Evolutionary conservation across 2,888 invertebrate species (phyloP), one percentile per base, ranked within the genome.

Genomic region (Exephanes ischioxanthus): DNA sequence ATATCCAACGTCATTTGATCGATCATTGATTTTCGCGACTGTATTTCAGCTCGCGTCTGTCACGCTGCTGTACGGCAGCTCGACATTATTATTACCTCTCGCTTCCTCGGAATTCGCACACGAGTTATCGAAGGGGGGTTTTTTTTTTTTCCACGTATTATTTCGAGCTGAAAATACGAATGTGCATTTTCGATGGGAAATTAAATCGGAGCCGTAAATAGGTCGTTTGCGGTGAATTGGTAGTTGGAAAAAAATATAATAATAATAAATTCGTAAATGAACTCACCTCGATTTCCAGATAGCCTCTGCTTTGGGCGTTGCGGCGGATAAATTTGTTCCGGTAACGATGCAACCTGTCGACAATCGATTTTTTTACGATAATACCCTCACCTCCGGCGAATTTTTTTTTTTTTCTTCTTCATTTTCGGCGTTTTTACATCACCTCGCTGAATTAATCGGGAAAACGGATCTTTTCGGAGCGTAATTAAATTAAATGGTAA

Each of bases 1-100:
- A 80, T 75, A 53, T 66, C 30, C 41, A 61, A 58, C 71, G 55
- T 22, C 76, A 37, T 72, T 66, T 51, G 71, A 75, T 70, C 48
- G 53, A 66, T 66, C 71, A 22, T 71, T 37, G 71, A 63, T 73
- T 71, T 70, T 63, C 45, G 16, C 41, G 9, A 16, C 2, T 7
- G 30, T 61, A 67, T 53, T 7, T 26, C 19, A 22, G 33, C 37
- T 16, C 58, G 26, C 61, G 22, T 55, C 72, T 53, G 11, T 22
- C n/a, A n/a, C 45, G 22, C 16, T 7, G 14, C 67, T 19, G 30
- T 26, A 26, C 41, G 19, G 19, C 45, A 19, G 55, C 45, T 77
- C 61, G 71, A 77, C 55, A 48, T 55, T 82, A 71, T 63, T 63
- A 33, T 41, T 51, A 11, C 22, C 45, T 4, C 45, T 48, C 45